phyloP scores from a whole-genome alignment of 2,113 vertebrate species.

The Megaptera novaeangliae region DNA sequence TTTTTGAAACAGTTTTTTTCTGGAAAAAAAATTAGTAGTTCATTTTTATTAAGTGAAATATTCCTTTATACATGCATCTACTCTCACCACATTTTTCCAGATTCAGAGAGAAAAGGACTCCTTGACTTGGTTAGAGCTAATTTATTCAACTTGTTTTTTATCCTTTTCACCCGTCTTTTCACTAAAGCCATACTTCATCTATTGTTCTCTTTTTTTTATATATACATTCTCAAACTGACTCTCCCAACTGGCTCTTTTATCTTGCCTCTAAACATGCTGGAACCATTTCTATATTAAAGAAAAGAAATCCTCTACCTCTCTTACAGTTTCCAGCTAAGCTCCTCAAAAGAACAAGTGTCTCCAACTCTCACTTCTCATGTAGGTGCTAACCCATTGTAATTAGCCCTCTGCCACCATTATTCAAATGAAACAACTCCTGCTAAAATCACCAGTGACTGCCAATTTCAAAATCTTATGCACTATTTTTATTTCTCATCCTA shows the following conservation, averaged over 20 bases:
- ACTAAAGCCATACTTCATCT: not conserved
- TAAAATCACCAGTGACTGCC: not conserved
- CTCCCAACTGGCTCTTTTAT: not conserved
- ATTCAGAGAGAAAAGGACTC: not conserved
- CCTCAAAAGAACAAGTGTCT: not conserved
- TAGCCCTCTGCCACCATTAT: not conserved
- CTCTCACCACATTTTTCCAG: not conserved
- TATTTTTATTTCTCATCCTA: not conserved
- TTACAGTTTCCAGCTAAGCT: not conserved
- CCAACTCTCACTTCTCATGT: not conserved
- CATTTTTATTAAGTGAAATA: not conserved
- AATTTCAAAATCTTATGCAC: not conserved
- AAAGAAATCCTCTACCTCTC: not conserved
- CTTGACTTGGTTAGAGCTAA: not conserved
- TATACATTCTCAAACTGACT: not conserved
- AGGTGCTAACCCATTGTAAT: not conserved
- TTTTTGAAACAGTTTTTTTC: not conserved
- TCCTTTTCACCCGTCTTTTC: not conserved
- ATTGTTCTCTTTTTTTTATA: not conserved
- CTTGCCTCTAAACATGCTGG: not conserved
- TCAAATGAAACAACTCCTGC: not conserved
- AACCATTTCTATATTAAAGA: not conserved
- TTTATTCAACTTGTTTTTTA: not conserved
- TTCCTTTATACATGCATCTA: not conserved
- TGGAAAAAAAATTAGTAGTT: not conserved